phyloP scores from a whole-genome alignment of 2,888 invertebrate genomes.

The Spisula solida region DNA sequence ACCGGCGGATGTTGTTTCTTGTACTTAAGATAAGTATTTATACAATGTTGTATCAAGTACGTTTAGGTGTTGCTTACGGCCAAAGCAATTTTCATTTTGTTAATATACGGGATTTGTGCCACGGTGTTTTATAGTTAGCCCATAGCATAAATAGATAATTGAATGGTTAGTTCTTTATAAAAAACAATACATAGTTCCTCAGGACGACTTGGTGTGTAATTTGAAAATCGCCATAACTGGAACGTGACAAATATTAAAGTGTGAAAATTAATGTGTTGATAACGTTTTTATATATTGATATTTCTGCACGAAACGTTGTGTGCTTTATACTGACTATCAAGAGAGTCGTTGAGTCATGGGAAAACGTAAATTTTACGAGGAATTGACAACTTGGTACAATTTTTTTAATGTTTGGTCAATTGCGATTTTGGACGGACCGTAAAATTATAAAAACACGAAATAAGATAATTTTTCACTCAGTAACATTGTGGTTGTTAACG shows the following conservation, averaged over 20 bases:
- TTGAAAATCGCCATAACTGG: background rate
- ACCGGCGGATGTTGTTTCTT: background rate
- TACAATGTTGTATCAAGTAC: background rate
- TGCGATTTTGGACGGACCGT: too few species aligned
- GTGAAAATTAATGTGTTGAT: too few species aligned
- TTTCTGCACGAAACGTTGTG: too few species aligned
- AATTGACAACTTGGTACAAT: too few species aligned
- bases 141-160: background rate
- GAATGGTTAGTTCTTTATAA: conserved; percentile 7
- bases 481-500: too few species aligned
- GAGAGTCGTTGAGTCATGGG: too few species aligned
- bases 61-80: background rate
- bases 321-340: too few species aligned
- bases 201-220: background rate
- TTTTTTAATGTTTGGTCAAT: too few species aligned
- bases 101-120: background rate
- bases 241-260: background rate
- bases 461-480: too few species aligned
- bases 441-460: too few species aligned
- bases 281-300: too few species aligned
- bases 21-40: background rate
- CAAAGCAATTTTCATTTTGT: background rate
- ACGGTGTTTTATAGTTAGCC: background rate
- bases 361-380: too few species aligned
- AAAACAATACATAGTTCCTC: background rate